These are phyloP conservation scores for Channa argus DNA, from an alignment of 2,113 vertebrate species.

Conservation along the genomic window DNA sequence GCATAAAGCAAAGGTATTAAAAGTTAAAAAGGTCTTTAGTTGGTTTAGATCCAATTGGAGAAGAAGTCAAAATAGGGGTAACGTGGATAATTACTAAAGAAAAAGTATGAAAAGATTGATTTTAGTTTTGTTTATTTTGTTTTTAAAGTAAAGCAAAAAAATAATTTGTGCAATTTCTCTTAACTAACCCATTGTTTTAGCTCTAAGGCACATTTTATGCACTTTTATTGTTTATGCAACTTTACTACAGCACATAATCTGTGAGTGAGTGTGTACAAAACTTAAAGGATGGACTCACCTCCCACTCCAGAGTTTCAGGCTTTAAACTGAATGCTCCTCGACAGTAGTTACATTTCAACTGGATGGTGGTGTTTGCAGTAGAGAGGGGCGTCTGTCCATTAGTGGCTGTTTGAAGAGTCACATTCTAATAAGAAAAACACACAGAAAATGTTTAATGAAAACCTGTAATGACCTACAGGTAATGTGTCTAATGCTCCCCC, in stretches of 20 bases:
- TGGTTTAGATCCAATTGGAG: too few species aligned
- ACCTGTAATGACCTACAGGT: neutral
- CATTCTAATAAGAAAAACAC: slow-evolving; percentile 78
- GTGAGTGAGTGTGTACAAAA: neutral
- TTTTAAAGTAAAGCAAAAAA: too few species aligned
- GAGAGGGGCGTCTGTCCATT: slow-evolving; percentile 89
- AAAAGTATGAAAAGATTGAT: too few species aligned
- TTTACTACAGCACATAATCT: neutral
- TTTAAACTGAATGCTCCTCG: slow-evolving; percentile 93
- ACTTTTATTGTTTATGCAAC: too few species aligned
- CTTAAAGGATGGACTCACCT: slow-evolving; percentile 84
- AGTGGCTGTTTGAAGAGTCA: slow-evolving; percentile 89
- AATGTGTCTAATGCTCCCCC: neutral
- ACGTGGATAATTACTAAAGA: too few species aligned
- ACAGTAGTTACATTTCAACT: slow-evolving; percentile 97
- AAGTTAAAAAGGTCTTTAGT: too few species aligned
- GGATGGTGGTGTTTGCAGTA: slow-evolving; percentile 86
- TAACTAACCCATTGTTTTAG: too few species aligned
- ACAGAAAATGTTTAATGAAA: neutral
- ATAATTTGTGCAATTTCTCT: too few species aligned
- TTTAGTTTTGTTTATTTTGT: too few species aligned
- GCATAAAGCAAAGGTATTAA: too few species aligned
- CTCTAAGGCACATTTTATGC: too few species aligned
- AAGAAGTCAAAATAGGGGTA: too few species aligned
- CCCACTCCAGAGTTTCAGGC: slow-evolving; percentile 96